Conservation (phyloP, 2,888 invertebrate species). For the Melanargia galathea region DNA sequence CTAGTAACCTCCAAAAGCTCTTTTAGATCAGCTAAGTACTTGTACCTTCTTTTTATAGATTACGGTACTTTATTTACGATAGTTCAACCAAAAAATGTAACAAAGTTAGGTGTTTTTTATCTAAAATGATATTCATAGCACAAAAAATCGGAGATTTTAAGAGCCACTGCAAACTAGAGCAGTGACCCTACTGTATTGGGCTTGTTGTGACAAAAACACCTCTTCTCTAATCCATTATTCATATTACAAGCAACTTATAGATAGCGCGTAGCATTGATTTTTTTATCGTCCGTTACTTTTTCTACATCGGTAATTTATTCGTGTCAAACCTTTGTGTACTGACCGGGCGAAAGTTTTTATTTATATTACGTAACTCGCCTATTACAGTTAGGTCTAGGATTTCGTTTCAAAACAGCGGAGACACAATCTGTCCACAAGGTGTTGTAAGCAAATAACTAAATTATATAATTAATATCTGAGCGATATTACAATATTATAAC, state of each 20-base stretch:
- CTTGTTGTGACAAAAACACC: neutral
- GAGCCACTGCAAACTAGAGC: neutral
- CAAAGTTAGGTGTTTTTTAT: neutral
- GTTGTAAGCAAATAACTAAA: constrained; percentile 29
- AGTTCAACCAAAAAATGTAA: neutral
- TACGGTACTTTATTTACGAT: neutral
- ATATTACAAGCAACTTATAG: constrained; percentile 7
- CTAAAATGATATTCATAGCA: neutral
- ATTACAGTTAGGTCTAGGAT: constrained; percentile 30
- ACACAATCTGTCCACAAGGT: constrained; percentile 27
- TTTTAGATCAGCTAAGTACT: neutral
- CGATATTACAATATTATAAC: neutral
- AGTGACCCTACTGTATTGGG: neutral
- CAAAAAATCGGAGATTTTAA: neutral
- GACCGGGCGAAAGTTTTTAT: constrained; percentile 34
- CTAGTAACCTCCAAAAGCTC: neutral
- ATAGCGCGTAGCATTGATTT: neutral
- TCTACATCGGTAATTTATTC: constrained; percentile 17
- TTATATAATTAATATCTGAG: constrained; percentile 20
- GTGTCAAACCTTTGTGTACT: constrained; percentile 21
- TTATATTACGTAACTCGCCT: constrained; percentile 19
- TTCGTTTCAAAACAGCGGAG: constrained; percentile 34
- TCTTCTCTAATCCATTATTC: constrained; percentile 3
- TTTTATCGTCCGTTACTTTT: constrained; percentile 11
- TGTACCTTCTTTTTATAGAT: neutral